Percentiles rank a stretch among this genome's conserved stretches.
Evolutionary conservation across 2,888 invertebrate genomes (phyloP).

Genomic region (Petrolisthes cinctipes): DNA sequence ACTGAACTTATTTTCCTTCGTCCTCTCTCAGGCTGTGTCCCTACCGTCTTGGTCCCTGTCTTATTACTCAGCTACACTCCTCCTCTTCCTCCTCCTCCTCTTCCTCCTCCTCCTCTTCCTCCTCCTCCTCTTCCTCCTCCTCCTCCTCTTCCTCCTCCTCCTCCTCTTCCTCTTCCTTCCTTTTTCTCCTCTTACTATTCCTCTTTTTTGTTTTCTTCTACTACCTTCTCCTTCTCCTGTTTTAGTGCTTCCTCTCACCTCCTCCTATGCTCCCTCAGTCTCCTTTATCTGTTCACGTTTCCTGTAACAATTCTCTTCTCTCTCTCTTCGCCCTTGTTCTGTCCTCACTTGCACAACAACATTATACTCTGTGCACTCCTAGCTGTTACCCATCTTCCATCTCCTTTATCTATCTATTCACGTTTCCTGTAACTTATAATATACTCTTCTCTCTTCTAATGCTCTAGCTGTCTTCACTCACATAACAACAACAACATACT

Average conservation of each 20-base stretch:
- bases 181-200: not conserved
- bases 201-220: not conserved
- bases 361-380: too few relatives aligned
- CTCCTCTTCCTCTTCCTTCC: not conserved
- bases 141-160: not conserved
- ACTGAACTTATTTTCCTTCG: not conserved
- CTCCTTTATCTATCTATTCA: too few relatives aligned
- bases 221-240: not conserved
- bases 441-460: too few relatives aligned
- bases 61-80: not conserved
- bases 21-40: not conserved
- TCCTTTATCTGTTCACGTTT: too few relatives aligned
- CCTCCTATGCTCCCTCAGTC: not conserved
- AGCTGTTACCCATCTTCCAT: too few relatives aligned
- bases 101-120: not conserved
- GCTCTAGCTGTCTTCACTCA: too few relatives aligned
- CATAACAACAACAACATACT: too few relatives aligned
- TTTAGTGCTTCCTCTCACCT: not conserved
- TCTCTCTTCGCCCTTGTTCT: too few relatives aligned
- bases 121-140: not conserved
- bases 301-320: too few relatives aligned
- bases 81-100: conserved; percentile 16
- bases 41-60: not conserved
- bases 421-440: too few relatives aligned
- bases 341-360: too few relatives aligned